Evolutionary conservation across 2,888 invertebrate genomes (phyloP).

Genomic region (Melitaea athalia): DNA sequence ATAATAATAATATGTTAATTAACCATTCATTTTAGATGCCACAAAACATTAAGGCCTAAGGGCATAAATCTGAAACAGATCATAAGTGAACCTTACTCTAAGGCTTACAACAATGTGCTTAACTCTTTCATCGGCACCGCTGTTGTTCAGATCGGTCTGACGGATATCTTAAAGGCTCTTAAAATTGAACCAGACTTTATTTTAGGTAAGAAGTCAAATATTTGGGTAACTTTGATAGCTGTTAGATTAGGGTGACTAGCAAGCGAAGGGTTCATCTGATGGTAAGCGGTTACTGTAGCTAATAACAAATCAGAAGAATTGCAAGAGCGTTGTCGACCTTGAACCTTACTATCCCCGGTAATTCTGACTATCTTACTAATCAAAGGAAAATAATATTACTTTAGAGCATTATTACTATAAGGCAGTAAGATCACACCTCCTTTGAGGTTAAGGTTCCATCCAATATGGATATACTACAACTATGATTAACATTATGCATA

Average conservation of each 20-base stretch:
- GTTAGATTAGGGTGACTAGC: neutral
- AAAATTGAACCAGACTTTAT: slow-evolving; percentile 32
- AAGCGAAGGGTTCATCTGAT: too few species aligned
- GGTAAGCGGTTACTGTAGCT: too few species aligned
- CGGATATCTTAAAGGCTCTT: slow-evolving; percentile 25
- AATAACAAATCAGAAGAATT: too few species aligned
- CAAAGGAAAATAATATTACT: too few species aligned
- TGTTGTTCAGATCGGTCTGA: slow-evolving; percentile 46
- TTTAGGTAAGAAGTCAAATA: slow-evolving; percentile 21
- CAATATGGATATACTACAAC: neutral
- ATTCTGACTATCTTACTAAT: too few species aligned
- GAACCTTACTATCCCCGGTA: too few species aligned
- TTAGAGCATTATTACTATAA: too few species aligned
- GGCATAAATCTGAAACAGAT: slow-evolving; percentile 83
- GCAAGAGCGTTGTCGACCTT: too few species aligned
- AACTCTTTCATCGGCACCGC: slow-evolving; percentile 75
- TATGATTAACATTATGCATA: neutral
- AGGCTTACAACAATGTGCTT: slow-evolving; percentile 31
- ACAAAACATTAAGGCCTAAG: slow-evolving; percentile 83
- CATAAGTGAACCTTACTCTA: slow-evolving; percentile 65
- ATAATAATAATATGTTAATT: neutral
- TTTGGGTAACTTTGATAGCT: neutral
- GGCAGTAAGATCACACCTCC: too few species aligned
- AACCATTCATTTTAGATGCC: slow-evolving; percentile 67
- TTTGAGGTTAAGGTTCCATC: too few species aligned